Evolutionary conservation across 2,113 vertebrate species (phyloP).

Genomic region (Empidonax alnorum): DNA sequence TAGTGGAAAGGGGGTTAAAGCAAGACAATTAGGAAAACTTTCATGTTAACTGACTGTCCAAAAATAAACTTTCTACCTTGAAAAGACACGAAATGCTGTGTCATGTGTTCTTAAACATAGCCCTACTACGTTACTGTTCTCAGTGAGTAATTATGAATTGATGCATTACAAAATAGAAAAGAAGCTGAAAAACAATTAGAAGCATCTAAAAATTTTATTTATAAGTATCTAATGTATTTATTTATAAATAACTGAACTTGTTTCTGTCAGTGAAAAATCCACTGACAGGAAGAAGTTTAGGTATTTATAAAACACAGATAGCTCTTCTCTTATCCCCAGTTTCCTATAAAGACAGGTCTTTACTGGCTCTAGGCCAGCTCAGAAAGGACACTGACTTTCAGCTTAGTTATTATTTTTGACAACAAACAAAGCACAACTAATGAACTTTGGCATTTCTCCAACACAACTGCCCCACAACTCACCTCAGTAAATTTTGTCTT

Average conservation of each 20-base stretch:
- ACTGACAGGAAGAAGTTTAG: neutral
- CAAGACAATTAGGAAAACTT: neutral
- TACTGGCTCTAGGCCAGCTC: neutral
- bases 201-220: neutral
- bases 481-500: conserved; percentile 28
- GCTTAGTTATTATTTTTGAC: neutral
- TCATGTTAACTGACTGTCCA: neutral
- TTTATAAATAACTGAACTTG: neutral
- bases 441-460: neutral
- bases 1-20: neutral
- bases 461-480: neutral
- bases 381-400: neutral
- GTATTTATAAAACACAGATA: neutral
- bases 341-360: neutral
- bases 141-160: neutral
- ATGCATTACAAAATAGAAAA: neutral
- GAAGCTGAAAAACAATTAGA: neutral
- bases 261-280: neutral
- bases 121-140: neutral
- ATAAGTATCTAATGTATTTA: neutral
- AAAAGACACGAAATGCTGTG: neutral
- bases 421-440: neutral
- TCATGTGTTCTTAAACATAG: neutral
- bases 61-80: fast-evolving
- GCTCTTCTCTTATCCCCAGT: neutral